phyloP scores from a whole-genome alignment of 1,140 invertebrate genomes.

The Solenopsis fugax region DNA sequence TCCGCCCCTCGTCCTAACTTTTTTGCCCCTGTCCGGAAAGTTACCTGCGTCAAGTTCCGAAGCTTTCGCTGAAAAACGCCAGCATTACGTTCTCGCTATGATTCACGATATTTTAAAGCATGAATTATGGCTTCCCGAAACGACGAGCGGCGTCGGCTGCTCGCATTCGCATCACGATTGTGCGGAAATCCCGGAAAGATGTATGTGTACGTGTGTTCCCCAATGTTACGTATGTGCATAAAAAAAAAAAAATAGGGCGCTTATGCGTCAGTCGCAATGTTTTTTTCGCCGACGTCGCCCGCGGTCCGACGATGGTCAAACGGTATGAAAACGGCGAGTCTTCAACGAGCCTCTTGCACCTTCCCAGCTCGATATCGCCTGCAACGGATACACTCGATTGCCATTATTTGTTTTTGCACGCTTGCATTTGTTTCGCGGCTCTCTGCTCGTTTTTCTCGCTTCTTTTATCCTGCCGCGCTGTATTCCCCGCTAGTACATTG shows the following conservation, averaged over 20 bases:
- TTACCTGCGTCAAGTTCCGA: neutral
- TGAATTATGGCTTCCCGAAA: conserved; percentile 34
- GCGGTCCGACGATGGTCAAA: neutral
- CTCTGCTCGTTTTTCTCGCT: conserved; percentile 34
- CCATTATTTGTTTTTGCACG: conserved; percentile 58
- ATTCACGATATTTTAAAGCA: conserved; percentile 31
- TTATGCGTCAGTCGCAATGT: neutral
- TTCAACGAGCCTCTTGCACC: conserved; percentile 24
- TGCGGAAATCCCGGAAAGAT: neutral
- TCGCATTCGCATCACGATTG: conserved; percentile 19
- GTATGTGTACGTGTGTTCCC: neutral
- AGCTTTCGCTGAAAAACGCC: conserved; percentile 21
- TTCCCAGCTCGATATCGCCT: conserved; percentile 21
- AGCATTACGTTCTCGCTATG: neutral
- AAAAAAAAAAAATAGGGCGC: neutral
- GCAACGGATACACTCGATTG: conserved; percentile 39
- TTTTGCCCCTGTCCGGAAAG: neutral
- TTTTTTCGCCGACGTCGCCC: neutral
- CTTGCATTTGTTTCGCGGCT: conserved; percentile 9
- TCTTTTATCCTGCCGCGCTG: conserved; percentile 16
- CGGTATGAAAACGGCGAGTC: neutral
- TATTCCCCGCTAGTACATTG: conserved; percentile 43
- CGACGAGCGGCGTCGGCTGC: neutral
- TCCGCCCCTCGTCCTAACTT: neutral
- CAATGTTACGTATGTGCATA: neutral